Conservation (phyloP, 2,888 invertebrate genomes). For the Brachylomia viminalis region DNA sequence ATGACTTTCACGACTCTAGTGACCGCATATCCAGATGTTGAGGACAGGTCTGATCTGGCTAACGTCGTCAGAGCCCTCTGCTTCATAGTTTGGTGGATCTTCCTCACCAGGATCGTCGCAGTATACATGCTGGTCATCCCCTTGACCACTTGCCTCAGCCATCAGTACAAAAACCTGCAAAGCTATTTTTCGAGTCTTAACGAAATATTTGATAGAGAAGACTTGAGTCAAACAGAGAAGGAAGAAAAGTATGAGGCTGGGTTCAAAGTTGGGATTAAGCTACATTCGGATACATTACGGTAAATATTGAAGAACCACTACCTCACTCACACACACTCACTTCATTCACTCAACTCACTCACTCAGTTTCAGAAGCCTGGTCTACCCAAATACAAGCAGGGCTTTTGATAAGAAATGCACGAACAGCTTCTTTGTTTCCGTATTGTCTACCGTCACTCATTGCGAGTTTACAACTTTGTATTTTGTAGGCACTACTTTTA, state of each 20-base stretch:
- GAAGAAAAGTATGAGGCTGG: conserved; percentile 73
- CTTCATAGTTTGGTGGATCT: conserved; percentile 71
- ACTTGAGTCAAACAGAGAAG: conserved; percentile 69
- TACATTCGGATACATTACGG: conserved; percentile 77
- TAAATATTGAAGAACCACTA: conserved; percentile 64
- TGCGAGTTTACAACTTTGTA: neutral
- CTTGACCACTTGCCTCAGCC: conserved; percentile 68
- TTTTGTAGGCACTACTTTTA: neutral
- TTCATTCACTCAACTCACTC: too few species aligned
- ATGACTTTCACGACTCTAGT: conserved; percentile 71
- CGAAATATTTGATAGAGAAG: conserved; percentile 69
- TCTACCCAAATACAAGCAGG: neutral
- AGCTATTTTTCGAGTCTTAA: conserved; percentile 76
- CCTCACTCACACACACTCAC: too few species aligned
- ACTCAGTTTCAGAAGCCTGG: neutral
- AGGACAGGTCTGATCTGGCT: conserved; percentile 68
- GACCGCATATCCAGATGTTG: conserved; percentile 72
- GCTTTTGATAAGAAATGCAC: neutral
- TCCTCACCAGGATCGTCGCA: conserved; percentile 62
- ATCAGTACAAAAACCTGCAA: conserved; percentile 76
- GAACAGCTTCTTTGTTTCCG: neutral
- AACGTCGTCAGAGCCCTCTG: conserved; percentile 54
- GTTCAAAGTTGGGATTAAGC: conserved; percentile 75
- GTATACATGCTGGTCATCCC: conserved; percentile 67
- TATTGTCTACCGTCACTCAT: neutral